Conservation (phyloP, 2,888 invertebrate species). For the Drosophila algonquin region DNA sequence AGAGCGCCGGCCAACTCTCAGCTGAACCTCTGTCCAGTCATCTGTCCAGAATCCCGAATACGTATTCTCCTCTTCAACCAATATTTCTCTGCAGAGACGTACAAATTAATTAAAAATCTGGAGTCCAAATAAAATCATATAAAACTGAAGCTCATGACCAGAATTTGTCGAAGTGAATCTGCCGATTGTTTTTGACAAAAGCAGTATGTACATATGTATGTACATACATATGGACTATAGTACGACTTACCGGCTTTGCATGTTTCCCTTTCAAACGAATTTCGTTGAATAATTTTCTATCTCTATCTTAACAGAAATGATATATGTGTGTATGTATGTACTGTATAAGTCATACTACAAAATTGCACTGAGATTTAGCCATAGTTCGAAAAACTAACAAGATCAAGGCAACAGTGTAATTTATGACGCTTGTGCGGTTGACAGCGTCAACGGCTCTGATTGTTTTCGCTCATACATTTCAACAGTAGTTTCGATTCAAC, state of each 20-base stretch:
- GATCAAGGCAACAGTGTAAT: conserved; percentile 56
- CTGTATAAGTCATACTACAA: neutral
- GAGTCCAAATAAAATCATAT: neutral
- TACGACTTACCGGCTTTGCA: neutral
- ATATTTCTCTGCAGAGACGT: neutral
- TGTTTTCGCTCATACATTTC: conserved; percentile 27
- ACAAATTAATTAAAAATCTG: neutral
- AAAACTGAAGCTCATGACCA: neutral
- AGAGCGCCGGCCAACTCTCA: no score
- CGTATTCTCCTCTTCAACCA: neutral
- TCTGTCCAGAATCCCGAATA: no score
- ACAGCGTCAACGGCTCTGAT: conserved; percentile 22
- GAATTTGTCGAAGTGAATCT: neutral
- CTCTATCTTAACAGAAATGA: neutral
- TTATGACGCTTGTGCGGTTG: conserved; percentile 15
- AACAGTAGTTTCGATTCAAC: conserved; percentile 56
- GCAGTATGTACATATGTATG: no score
- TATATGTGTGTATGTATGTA: neutral
- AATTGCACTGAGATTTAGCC: conserved; percentile 28
- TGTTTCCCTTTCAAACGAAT: neutral
- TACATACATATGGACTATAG: no score
- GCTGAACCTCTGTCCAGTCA: no score
- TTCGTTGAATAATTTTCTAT: neutral
- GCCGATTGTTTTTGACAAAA: neutral
- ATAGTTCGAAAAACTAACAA: conserved; percentile 60